Percentiles rank a stretch among this genome's conserved stretches.
Evolutionary conservation across 2,797 vertebrate species (phyloP).

Genomic region (Falco naumanni): DNA sequence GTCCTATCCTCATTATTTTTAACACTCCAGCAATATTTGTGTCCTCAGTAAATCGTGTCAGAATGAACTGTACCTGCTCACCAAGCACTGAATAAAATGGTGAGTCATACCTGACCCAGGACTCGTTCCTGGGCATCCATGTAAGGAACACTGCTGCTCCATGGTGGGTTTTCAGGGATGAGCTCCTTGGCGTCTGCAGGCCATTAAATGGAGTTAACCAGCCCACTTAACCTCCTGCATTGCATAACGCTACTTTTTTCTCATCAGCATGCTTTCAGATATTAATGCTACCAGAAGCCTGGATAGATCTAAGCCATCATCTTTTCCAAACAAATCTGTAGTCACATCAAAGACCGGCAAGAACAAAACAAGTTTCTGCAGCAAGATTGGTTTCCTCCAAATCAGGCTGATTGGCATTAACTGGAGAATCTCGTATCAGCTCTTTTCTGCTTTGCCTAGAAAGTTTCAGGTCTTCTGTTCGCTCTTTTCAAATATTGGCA

Average conservation of each 20-base stretch:
- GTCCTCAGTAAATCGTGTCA: constrained; percentile 29
- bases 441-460: constrained; percentile 40
- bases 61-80: constrained; percentile 3
- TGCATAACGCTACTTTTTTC: constrained; percentile 13
- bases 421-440: constrained; percentile 35
- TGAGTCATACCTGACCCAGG: constrained; percentile 41
- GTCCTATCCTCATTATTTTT: constrained; percentile 32
- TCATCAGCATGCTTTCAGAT: constrained; percentile 15
- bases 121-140: neutral
- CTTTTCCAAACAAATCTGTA: constrained; percentile 42
- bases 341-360: constrained; percentile 57
- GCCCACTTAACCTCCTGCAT: constrained; percentile 16
- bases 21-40: constrained; percentile 19
- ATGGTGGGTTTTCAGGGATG: neutral
- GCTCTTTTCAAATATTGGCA: constrained; percentile 52
- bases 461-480: constrained; percentile 54
- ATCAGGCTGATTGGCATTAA: constrained; percentile 31
- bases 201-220: neutral
- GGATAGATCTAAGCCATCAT: constrained; percentile 46
- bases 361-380: constrained; percentile 60
- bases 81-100: constrained; percentile 6
- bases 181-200: neutral
- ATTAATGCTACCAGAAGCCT: constrained; percentile 45
- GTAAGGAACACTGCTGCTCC: neutral
- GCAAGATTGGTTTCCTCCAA: neutral